Percentiles rank a stretch among this genome's conserved stretches.
phyloP scores from a whole-genome alignment of 2,797 vertebrate species.

The Sebastes jordani region DNA sequence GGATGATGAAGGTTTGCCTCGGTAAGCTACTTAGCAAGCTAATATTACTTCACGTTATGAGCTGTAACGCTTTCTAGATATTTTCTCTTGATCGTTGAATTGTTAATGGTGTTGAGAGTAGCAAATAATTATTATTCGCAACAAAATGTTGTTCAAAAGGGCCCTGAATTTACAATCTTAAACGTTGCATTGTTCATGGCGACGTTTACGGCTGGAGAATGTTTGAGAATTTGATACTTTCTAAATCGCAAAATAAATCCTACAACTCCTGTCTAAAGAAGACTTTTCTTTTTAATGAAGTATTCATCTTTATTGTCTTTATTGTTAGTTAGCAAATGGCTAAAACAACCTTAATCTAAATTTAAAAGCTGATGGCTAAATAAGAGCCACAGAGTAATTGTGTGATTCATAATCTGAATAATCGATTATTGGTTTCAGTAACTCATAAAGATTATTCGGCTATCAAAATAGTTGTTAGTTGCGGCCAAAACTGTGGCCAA shows the following conservation, averaged over 20 bases:
- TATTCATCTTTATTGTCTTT: background rate
- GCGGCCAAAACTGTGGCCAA: background rate
- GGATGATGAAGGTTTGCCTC: background rate
- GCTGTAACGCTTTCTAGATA: background rate
- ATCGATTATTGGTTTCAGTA: background rate
- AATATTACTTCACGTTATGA: background rate
- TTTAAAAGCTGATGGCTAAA: background rate
- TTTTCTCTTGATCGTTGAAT: background rate
- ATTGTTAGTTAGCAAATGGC: background rate
- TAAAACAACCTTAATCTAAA: background rate
- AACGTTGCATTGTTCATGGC: no score
- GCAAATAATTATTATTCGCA: no score
- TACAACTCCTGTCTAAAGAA: background rate
- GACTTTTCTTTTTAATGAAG: background rate
- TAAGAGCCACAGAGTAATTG: background rate
- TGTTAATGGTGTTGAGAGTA: background rate
- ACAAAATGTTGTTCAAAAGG: no score
- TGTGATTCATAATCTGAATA: background rate
- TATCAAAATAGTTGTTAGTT: background rate
- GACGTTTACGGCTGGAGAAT: background rate
- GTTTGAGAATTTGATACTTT: background rate
- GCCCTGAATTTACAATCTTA: no score
- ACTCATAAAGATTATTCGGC: fast-evolving
- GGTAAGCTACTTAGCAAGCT: background rate
- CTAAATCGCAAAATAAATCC: background rate